Evolutionary conservation across 2,888 invertebrate genomes (phyloP).

Genomic region (Apodemia mormo): DNA sequence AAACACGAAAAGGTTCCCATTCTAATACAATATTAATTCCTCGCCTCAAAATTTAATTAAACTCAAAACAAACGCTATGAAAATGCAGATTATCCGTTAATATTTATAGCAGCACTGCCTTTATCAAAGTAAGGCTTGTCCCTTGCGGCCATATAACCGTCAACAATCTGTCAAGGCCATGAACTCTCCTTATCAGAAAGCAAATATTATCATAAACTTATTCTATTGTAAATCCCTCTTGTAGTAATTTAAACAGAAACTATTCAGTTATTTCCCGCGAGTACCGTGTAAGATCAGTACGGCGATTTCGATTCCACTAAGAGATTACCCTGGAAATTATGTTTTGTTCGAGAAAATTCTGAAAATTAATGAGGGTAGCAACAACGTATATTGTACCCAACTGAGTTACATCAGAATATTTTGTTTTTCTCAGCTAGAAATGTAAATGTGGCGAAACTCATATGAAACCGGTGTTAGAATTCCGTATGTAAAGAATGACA

Average conservation of each 20-base stretch:
- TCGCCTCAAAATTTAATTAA: slow-evolving; percentile 18
- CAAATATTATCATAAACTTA: slow-evolving; percentile 40
- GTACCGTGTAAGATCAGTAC: slow-evolving; percentile 28
- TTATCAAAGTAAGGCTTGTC: slow-evolving; percentile 18
- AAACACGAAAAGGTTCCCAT: slow-evolving; percentile 4
- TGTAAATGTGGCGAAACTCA: no score
- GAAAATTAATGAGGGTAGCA: slow-evolving; percentile 14
- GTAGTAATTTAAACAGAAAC: slow-evolving; percentile 63
- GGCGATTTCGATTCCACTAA: slow-evolving; percentile 10
- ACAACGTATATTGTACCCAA: not conserved
- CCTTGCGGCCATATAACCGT: slow-evolving; percentile 2
- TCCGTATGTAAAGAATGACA: no score
- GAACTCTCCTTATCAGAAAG: slow-evolving; percentile 2
- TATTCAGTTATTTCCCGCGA: slow-evolving; percentile 62
- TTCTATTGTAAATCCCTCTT: slow-evolving; percentile 37
- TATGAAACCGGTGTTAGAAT: no score
- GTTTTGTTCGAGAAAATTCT: slow-evolving; percentile 16
- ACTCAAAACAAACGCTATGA: slow-evolving; percentile 18
- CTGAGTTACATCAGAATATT: not conserved
- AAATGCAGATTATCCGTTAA: slow-evolving; percentile 18
- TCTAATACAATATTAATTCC: slow-evolving; percentile 7
- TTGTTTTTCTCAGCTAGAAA: slow-evolving; percentile 2
- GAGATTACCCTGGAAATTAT: slow-evolving; percentile 11
- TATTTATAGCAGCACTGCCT: slow-evolving; percentile 16
- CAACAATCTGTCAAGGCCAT: slow-evolving; percentile 14